Evolutionary conservation across 2,888 invertebrate genomes (phyloP).

Genomic region (Oxycera nigricornis): DNA sequence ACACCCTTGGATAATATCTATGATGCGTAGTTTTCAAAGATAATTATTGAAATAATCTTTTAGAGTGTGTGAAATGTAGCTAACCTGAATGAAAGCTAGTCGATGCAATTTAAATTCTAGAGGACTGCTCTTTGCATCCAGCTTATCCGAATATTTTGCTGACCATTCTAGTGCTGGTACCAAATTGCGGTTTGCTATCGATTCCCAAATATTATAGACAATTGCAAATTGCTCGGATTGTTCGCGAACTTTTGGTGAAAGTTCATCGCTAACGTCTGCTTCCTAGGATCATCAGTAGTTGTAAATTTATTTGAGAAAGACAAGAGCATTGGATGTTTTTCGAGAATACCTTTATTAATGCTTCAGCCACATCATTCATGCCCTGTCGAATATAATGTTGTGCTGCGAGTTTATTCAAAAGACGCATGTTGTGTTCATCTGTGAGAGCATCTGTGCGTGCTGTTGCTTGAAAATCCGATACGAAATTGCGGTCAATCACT

Average conservation of each 20-base stretch:
- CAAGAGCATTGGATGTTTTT: neutral
- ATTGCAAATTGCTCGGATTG: constrained; percentile 76
- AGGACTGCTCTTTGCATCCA: constrained; percentile 73
- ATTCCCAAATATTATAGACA: constrained; percentile 86
- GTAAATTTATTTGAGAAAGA: constrained; percentile 9
- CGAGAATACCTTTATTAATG: constrained; percentile 63
- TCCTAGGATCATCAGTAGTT: constrained; percentile 65
- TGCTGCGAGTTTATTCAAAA: constrained; percentile 88
- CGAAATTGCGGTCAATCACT: constrained; percentile 94
- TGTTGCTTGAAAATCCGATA: constrained; percentile 88
- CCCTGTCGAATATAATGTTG: constrained; percentile 97
- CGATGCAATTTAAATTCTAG: constrained; percentile 84
- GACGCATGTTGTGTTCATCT: constrained; percentile 68
- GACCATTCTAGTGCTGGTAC: constrained; percentile 90
- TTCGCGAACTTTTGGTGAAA: constrained; percentile 57
- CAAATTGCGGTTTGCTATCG: constrained; percentile 81
- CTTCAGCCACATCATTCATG: constrained; percentile 89
- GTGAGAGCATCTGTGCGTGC: constrained; percentile 80
- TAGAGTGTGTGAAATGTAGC: neutral
- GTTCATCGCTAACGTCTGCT: constrained; percentile 70
- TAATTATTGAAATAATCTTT: neutral
- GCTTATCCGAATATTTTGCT: constrained; percentile 73
- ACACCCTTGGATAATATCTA: constrained; percentile 57
- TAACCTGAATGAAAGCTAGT: constrained; percentile 77
- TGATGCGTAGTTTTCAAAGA: neutral